Evolutionary conservation across 1,140 invertebrate genomes (phyloP), one percentile per base, ranked within the genome.

Genomic region (Drosophila grimshawi): DNA sequence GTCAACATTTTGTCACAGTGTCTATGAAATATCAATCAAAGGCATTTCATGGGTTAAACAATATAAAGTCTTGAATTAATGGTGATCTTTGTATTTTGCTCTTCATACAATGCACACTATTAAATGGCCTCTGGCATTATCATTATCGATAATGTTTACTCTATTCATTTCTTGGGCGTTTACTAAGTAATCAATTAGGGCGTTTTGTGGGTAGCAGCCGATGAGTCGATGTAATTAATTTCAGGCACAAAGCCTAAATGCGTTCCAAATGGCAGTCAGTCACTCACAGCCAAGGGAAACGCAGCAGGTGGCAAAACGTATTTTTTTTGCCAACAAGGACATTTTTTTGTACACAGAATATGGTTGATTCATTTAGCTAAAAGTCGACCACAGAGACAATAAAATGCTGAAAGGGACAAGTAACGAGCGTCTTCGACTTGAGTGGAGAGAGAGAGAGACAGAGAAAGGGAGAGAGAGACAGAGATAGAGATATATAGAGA

Each of bases 341-440:
- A 46, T 45, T 7, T 61, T 37, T 33, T 53, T 69, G 55, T 72
- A 37, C 43, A 45, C 46, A 59, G 76, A 59, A 71, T 78, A 75
- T 49, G 81, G 74, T 68, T 71, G 67, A 75, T 86, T 83, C 83
- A 86, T 88, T 86, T 86, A 62, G 85, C 76, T 89, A 80, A 88
- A 79, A 89, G 80, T 72, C 66, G 52, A 43, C 7, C 71, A 66
- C 37, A 41, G 49, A 64, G 51, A 63, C 69, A 81, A 75, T 72
- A 86, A 80, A 66, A 72, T 11, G 65, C 49, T 77, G 43, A 73
- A 66, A 59, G 59, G 61, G 57, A 45, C 64, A 69, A 63, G 63
- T 61, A 51, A 43, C 33, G 33, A 43, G 27, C 53, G 64, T 69
- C 71, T 74, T 65, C 37, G 11, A 19, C 19, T 19, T 19, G 19